A percentile compares a stretch with the other conserved stretches of the same genome.
Conservation (phyloP, 2,888 invertebrate genomes). For the Drosophila austrosaltans region DNA sequence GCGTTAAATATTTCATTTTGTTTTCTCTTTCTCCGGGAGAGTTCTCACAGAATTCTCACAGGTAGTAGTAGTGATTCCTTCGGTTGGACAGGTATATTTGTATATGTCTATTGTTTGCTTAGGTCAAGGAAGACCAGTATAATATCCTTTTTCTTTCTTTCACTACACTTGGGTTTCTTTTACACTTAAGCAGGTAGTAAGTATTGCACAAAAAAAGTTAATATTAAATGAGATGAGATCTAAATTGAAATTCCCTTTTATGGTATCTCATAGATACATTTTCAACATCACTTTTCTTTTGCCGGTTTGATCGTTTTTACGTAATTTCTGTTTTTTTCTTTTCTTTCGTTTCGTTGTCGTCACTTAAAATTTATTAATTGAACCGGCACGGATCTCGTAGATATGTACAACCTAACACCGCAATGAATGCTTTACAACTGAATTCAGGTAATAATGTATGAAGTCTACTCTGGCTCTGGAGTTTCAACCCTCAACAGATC, state of each 20-base stretch:
- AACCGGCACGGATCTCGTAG: conserved; percentile 47
- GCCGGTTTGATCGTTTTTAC: conserved; percentile 19
- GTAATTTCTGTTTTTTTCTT: conserved; percentile 30
- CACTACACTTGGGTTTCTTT: conserved; percentile 12
- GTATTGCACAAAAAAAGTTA: conserved; percentile 62
- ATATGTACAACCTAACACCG: conserved; percentile 68
- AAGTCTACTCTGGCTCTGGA: conserved; percentile 13
- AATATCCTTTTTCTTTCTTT: conserved; percentile 23
- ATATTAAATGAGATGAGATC: conserved; percentile 30
- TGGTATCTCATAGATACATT: conserved; percentile 50
- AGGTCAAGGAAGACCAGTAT: conserved; percentile 49
- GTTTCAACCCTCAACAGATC: conserved; percentile 41
- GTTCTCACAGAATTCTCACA: conserved; percentile 22
- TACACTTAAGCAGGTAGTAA: conserved; percentile 61
- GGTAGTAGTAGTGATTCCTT: conserved; percentile 21
- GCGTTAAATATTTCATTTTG: conserved; percentile 82
- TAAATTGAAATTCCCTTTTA: conserved; percentile 21
- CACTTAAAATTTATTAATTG: neutral
- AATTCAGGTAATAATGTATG: conserved; percentile 24
- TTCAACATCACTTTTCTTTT: conserved; percentile 19
- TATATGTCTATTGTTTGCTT: conserved; percentile 53
- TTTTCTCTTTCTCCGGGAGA: conserved; percentile 22
- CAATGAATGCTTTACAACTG: conserved; percentile 57
- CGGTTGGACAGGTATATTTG: conserved; percentile 45
- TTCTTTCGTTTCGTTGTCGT: conserved; percentile 20